Evolutionary conservation across 2,888 invertebrate genomes (phyloP).

Genomic region (Polietes domitor): DNA sequence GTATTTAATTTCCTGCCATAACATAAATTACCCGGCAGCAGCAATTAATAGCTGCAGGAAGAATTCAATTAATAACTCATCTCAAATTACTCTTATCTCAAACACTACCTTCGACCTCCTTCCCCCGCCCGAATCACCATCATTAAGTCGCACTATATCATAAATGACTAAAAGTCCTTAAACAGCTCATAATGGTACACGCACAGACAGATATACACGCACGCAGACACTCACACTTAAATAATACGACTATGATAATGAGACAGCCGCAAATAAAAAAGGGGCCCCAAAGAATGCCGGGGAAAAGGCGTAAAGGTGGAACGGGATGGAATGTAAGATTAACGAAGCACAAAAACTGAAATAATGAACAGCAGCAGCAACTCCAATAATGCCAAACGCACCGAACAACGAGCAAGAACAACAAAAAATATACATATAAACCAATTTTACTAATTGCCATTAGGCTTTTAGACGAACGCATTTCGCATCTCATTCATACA

Average conservation of each 20-base stretch:
- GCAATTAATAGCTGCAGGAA: conserved; percentile 29
- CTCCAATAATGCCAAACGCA: background rate
- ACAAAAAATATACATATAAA: conserved; percentile 76
- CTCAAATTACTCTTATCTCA: conserved; percentile 41
- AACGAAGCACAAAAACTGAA: conserved; percentile 56
- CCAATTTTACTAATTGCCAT: conserved; percentile 80
- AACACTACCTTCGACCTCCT: background rate
- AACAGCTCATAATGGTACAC: conserved; percentile 47
- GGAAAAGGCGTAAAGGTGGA: conserved; percentile 57
- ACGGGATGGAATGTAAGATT: conserved; percentile 64
- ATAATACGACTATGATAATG: conserved; percentile 56
- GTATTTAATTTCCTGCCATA: conserved; percentile 1
- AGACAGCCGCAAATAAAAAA: conserved; percentile 10
- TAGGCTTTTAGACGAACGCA: conserved; percentile 73
- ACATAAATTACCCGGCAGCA: conserved; percentile 53
- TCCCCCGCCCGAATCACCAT: background rate
- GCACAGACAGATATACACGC: conserved; percentile 7
- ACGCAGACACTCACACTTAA: background rate
- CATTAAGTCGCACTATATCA: conserved; percentile 13
- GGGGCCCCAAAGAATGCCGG: background rate
- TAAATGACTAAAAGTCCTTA: conserved; percentile 43
- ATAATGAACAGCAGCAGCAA: conserved; percentile 40
- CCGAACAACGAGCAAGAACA: conserved; percentile 22
- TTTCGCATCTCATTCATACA: conserved; percentile 33
- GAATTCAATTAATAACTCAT: conserved; percentile 58